These are phyloP conservation scores for Volucella inflata DNA, from an alignment of 2,888 invertebrate genomes.

Conservation along the genomic window DNA sequence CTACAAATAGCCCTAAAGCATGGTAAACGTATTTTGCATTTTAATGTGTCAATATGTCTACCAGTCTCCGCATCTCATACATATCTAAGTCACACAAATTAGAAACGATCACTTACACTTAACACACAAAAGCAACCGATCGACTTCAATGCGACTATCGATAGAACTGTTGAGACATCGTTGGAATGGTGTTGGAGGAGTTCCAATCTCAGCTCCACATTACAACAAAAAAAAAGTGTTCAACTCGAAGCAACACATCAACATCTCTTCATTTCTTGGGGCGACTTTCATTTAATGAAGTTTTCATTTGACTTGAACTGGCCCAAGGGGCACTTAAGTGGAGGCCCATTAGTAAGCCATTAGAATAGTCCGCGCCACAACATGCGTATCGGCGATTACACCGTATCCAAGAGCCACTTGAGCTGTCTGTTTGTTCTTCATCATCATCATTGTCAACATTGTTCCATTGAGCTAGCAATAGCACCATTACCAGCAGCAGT, in stretches of 20 bases:
- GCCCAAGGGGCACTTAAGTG: conserved; percentile 75
- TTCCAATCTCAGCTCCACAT: conserved; percentile 17
- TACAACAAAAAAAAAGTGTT: conserved; percentile 33
- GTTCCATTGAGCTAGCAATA: conserved; percentile 37
- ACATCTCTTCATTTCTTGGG: conserved; percentile 57
- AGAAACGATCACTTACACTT: conserved; percentile 73
- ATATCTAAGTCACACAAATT: conserved; percentile 63
- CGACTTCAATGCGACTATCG: conserved; percentile 3
- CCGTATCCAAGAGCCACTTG: conserved; percentile 74
- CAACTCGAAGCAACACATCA: conserved; percentile 44
- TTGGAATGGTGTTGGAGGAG: background rate
- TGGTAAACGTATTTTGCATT: conserved; percentile 30
- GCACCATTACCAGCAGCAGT: conserved; percentile 19
- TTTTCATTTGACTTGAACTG: conserved; percentile 74
- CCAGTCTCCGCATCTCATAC: background rate
- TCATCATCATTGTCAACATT: conserved; percentile 41
- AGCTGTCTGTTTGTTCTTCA: conserved; percentile 72
- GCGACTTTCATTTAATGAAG: conserved; percentile 73
- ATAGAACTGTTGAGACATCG: background rate
- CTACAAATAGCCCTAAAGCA: conserved; percentile 9
- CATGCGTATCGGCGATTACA: conserved; percentile 74
- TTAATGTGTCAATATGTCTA: conserved; percentile 31
- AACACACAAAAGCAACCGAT: conserved; percentile 59
- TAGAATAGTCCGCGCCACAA: conserved; percentile 73
- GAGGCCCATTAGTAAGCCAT: conserved; percentile 74